phyloP scores from a whole-genome alignment of 2,113 vertebrate genomes.

The Crotalus horridus region DNA sequence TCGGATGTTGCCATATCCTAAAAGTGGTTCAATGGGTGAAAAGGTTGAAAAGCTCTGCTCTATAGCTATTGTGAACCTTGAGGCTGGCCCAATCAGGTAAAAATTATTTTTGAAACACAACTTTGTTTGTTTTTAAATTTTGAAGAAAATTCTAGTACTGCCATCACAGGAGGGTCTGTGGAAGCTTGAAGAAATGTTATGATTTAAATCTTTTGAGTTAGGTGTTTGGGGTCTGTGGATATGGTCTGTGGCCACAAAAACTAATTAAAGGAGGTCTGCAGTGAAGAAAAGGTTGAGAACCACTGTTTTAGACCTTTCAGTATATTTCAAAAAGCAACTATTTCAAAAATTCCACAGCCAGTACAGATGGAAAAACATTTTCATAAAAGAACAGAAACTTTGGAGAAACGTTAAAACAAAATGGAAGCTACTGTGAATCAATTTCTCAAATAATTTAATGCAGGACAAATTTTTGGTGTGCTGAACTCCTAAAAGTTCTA shows the following conservation, averaged over 20 bases:
- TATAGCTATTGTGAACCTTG: neutral
- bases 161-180: too few relatives aligned
- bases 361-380: neutral
- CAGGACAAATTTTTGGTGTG: neutral
- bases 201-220: too few relatives aligned
- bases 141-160: neutral
- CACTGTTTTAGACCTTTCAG: too few relatives aligned
- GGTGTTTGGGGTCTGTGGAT: too few relatives aligned
- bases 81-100: neutral
- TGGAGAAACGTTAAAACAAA: neutral
- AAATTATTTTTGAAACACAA: neutral
- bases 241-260: too few relatives aligned
- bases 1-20: too few relatives aligned
- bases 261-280: too few relatives aligned
- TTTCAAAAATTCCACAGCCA: neutral
- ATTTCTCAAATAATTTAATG: neutral
- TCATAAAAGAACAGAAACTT: neutral
- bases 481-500: neutral
- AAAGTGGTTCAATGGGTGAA: too few relatives aligned
- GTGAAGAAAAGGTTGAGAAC: too few relatives aligned
- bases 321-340: neutral
- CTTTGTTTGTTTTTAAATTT: neutral
- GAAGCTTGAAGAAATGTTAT: too few relatives aligned
- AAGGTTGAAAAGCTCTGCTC: too few relatives aligned
- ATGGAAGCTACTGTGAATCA: neutral